Evolutionary conservation across 2,888 invertebrate species (phyloP).

Genomic region (Choristoneura rosaceana): DNA sequence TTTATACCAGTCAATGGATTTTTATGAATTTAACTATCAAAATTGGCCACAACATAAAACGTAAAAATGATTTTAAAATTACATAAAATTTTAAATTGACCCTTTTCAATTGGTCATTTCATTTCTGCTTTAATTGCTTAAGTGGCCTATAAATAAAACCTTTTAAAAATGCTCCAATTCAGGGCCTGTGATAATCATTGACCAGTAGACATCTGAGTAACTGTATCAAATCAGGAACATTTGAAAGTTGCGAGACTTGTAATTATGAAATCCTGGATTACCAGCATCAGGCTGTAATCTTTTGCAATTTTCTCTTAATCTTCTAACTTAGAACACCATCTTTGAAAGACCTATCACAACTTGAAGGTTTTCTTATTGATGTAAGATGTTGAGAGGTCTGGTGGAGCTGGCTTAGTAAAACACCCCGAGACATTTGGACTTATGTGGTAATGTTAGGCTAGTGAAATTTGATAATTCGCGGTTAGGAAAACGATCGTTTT

Average conservation of each 20-base stretch:
- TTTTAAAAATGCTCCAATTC: slow-evolving; percentile 33
- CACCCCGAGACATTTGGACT: slow-evolving; percentile 81
- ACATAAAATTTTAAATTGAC: slow-evolving; percentile 17
- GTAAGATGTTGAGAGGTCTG: slow-evolving; percentile 56
- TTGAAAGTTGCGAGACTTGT: slow-evolving; percentile 74
- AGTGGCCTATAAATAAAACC: slow-evolving; percentile 38
- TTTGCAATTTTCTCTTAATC: slow-evolving; percentile 83
- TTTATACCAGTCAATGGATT: too few species aligned
- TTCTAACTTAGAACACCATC: slow-evolving; percentile 65
- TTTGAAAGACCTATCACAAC: slow-evolving; percentile 57
- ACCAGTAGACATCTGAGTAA: slow-evolving; percentile 41
- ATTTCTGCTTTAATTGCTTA: slow-evolving; percentile 34
- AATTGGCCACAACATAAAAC: background rate
- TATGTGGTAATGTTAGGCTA: slow-evolving; percentile 83
- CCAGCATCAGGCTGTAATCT: slow-evolving; percentile 72
- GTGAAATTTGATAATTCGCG: slow-evolving; percentile 84
- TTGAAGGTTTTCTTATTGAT: slow-evolving; percentile 42
- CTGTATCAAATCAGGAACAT: slow-evolving; percentile 64
- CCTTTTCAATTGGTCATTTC: slow-evolving; percentile 28
- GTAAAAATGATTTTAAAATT: background rate
- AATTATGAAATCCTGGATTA: slow-evolving; percentile 77
- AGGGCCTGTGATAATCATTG: slow-evolving; percentile 33
- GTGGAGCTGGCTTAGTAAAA: slow-evolving; percentile 60
- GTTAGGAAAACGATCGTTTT: slow-evolving; percentile 82
- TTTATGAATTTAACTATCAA: too few species aligned